These are phyloP conservation scores for Thinocorus orbignyianus DNA, from an alignment of 2,113 vertebrate genomes.

Conservation along the genomic window DNA sequence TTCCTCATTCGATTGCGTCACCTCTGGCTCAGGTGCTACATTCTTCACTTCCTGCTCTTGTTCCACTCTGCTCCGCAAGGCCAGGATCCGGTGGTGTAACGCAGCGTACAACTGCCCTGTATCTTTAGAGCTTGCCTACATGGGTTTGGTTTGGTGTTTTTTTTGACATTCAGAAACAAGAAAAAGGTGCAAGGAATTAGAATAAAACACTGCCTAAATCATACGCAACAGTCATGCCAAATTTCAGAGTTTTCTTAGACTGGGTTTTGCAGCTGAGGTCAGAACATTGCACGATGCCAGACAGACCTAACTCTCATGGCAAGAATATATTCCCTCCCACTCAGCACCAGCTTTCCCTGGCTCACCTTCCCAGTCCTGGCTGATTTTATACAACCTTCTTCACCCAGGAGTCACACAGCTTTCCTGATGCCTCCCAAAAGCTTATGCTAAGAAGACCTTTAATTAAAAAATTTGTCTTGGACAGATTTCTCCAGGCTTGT, in stretches of 20 bases:
- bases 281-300: not conserved
- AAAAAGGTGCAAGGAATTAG: not conserved
- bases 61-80: constrained; percentile 88
- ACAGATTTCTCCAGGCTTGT: not conserved
- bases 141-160: not conserved
- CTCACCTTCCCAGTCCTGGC: not conserved
- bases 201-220: not conserved
- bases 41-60: constrained; percentile 86
- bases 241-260: not conserved
- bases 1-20: constrained; percentile 89
- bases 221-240: not conserved
- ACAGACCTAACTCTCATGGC: not conserved
- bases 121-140: constrained; percentile 95
- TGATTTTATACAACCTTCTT: not conserved
- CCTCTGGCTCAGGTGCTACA: constrained; percentile 79
- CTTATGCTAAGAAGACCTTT: not conserved
- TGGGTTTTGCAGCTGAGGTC: not conserved
- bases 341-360: not conserved
- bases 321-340: not conserved
- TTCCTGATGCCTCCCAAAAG: not conserved
- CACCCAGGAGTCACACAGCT: not conserved
- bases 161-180: not conserved
- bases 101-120: constrained; percentile 93
- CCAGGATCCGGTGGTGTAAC: constrained; percentile 94
- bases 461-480: not conserved